Evolutionary conservation across 2,888 invertebrate genomes (phyloP).

Genomic region (Tinea trinotella): DNA sequence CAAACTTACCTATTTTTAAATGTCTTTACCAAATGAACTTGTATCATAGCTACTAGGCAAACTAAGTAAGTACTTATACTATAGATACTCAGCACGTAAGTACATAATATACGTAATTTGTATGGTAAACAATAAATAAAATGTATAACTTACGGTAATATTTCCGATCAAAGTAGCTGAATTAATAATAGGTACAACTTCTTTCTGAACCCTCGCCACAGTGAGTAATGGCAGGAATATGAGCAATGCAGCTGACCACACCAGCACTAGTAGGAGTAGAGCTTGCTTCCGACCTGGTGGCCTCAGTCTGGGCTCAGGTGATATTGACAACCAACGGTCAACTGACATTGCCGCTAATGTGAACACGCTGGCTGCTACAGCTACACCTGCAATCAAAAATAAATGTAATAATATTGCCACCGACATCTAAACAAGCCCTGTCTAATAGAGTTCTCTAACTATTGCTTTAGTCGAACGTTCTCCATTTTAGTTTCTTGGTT

Average conservation of each 20-base stretch:
- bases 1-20: too few species aligned
- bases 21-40: too few species aligned
- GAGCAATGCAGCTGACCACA: constrained; percentile 78
- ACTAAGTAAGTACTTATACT: too few species aligned
- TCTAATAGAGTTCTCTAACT: too few species aligned
- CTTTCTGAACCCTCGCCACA: constrained; percentile 53
- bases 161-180: constrained; percentile 43
- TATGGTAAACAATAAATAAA: too few species aligned
- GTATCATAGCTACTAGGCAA: too few species aligned
- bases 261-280: constrained; percentile 70
- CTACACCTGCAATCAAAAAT: constrained; percentile 77
- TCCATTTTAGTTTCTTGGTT: too few species aligned
- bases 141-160: constrained; percentile 55
- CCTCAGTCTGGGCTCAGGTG: constrained; percentile 71
- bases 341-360: constrained; percentile 85
- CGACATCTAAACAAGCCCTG: too few species aligned
- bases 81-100: too few species aligned
- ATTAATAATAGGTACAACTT: constrained; percentile 50
- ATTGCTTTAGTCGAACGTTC: too few species aligned
- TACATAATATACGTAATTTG: too few species aligned
- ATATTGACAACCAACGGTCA: constrained; percentile 82
- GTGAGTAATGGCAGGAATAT: constrained; percentile 78
- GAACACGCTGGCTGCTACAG: constrained; percentile 83
- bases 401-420: too few species aligned
- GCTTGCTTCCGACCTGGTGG: constrained; percentile 78